Percentiles rank a stretch among this genome's conserved stretches.
Conservation (phyloP, 2,797 vertebrate genomes). For the Antennarius maculatus region DNA sequence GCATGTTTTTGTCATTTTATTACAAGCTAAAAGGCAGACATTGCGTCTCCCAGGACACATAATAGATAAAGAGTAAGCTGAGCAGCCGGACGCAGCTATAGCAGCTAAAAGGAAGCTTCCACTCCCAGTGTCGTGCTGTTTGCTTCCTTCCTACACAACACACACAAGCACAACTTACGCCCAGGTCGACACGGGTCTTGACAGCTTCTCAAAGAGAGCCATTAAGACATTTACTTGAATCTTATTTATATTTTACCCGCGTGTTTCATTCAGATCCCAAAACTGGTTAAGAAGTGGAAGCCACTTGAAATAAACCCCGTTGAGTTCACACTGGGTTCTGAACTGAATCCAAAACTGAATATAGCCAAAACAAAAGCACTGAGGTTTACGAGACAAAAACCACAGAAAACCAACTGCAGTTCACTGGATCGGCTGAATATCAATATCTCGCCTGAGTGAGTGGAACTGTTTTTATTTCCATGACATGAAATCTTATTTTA, state of each 20-base stretch:
- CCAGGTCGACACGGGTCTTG: conserved; percentile 29
- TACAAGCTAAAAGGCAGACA: conserved; percentile 38
- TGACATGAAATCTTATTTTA: conserved; percentile 36
- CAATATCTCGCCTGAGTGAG: conserved; percentile 36
- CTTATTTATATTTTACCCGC: conserved; percentile 35
- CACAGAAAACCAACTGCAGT: conserved; percentile 46
- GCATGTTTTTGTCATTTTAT: conserved; percentile 33
- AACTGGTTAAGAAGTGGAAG: conserved; percentile 41
- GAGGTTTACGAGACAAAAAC: conserved; percentile 35
- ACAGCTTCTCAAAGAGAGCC: conserved; percentile 37
- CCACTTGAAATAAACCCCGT: conserved; percentile 32
- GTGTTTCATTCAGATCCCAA: conserved; percentile 29
- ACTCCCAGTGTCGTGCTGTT: conserved; percentile 51
- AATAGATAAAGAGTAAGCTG: conserved; percentile 38
- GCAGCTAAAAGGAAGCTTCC: conserved; percentile 59
- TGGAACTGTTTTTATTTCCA: conserved; percentile 30
- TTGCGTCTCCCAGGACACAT: conserved; percentile 45
- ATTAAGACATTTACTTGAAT: conserved; percentile 41
- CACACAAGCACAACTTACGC: conserved; percentile 39
- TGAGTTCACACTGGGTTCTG: conserved; percentile 39
- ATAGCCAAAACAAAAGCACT: conserved; percentile 23
- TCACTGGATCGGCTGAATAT: conserved; percentile 46
- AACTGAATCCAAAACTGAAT: conserved; percentile 36
- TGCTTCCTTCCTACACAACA: conserved; percentile 53
- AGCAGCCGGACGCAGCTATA: conserved; percentile 16